Evolutionary conservation across 2,888 invertebrate species (phyloP).

Genomic region (Sphecodes monilicornis): DNA sequence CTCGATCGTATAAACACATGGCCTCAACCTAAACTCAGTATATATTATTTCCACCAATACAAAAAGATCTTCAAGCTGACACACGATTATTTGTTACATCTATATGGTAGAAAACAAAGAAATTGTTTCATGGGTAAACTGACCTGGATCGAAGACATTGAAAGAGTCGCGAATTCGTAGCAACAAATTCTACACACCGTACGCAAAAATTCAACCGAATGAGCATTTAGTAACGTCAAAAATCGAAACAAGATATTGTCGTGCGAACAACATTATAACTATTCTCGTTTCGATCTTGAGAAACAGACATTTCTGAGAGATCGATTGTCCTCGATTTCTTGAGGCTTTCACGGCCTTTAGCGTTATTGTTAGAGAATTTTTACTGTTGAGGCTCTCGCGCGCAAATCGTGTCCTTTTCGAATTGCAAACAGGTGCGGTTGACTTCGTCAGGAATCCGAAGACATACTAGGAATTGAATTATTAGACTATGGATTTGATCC

Average conservation of each 20-base stretch:
- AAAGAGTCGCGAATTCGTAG: slow-evolving; percentile 13
- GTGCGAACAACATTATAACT: not conserved
- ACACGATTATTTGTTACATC: not conserved
- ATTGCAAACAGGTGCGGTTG: not conserved
- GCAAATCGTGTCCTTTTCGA: not conserved
- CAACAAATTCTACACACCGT: not conserved
- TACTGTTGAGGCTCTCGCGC: not conserved
- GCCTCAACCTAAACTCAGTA: not conserved
- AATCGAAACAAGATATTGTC: not conserved
- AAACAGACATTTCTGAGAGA: not conserved
- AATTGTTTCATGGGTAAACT: not conserved
- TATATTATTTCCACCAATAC: not conserved
- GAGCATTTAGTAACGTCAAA: not conserved
- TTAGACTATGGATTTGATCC: not conserved
- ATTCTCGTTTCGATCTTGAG: slow-evolving; percentile 1
- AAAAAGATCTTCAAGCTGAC: not conserved
- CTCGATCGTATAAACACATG: slow-evolving; percentile 3
- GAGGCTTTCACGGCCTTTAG: not conserved
- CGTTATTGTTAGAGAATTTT: not conserved
- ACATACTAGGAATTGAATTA: not conserved
- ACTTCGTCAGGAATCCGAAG: not conserved
- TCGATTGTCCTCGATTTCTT: not conserved
- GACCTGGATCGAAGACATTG: slow-evolving; percentile 9
- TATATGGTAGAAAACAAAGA: not conserved
- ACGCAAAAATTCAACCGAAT: not conserved